A percentile compares a stretch with the other conserved stretches of the same genome.
Evolutionary conservation across 2,888 invertebrate species (phyloP).

Genomic region (Brachylomia viminalis): DNA sequence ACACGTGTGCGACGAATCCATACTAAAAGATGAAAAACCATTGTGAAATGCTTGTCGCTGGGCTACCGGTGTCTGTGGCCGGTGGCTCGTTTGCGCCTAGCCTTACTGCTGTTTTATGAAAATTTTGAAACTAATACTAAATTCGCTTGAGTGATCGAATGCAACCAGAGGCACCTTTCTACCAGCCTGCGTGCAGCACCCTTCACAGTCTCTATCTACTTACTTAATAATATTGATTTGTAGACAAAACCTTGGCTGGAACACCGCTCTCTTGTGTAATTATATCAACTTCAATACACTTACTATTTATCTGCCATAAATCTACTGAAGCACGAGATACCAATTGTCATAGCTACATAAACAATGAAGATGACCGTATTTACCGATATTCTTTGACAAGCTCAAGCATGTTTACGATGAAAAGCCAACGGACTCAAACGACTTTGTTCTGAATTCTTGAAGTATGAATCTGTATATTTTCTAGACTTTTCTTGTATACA

Average conservation of each 20-base stretch:
- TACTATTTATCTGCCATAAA: conserved; percentile 14
- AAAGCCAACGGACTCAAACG: not conserved
- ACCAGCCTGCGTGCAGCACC: too few species aligned
- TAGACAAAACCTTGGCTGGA: not conserved
- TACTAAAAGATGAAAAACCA: too few species aligned
- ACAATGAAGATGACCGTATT: conserved; percentile 18
- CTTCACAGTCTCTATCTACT: too few species aligned
- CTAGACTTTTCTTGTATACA: not conserved
- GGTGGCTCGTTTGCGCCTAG: too few species aligned
- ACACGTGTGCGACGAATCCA: not conserved
- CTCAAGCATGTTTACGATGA: conserved; percentile 9
- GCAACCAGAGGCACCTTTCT: too few species aligned
- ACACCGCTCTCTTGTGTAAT: not conserved
- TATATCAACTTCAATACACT: not conserved
- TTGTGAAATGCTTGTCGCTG: too few species aligned
- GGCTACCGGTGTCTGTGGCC: too few species aligned
- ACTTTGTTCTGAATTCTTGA: conserved; percentile 15
- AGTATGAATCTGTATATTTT: conserved; percentile 4
- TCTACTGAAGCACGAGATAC: conserved; percentile 12
- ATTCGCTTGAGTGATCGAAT: too few species aligned
- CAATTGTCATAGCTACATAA: not conserved
- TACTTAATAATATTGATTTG: too few species aligned
- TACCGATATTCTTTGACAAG: conserved; percentile 12
- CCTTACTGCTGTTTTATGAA: too few species aligned
- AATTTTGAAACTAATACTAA: too few species aligned